phyloP scores from a whole-genome alignment of 2,888 invertebrate species.

The Stenichneumon culpator region DNA sequence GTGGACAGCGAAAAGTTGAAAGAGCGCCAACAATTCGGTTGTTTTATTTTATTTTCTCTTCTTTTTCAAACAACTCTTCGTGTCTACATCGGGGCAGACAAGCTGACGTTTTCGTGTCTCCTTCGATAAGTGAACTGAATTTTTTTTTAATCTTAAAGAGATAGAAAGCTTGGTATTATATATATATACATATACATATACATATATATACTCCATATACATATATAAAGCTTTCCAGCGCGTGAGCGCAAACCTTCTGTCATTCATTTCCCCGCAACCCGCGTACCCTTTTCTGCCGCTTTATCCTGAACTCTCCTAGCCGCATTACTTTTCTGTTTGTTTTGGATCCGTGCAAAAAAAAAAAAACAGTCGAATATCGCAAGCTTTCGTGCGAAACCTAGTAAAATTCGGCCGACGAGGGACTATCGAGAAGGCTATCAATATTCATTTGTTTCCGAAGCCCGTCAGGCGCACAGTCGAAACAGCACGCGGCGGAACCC shows the following conservation, averaged over 20 bases:
- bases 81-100: not conserved
- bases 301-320: too few relatives aligned
- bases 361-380: not conserved
- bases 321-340: not conserved
- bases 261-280: too few relatives aligned
- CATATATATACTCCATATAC: too few relatives aligned
- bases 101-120: not conserved
- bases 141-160: not conserved
- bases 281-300: too few relatives aligned
- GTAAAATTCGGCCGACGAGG: not conserved
- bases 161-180: not conserved
- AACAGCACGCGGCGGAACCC: slow-evolving; percentile 2
- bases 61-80: not conserved
- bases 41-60: not conserved
- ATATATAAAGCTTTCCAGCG: too few relatives aligned
- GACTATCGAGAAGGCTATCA: slow-evolving; percentile 5
- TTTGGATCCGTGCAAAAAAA: not conserved
- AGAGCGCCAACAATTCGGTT: slow-evolving; percentile 18
- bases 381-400: not conserved
- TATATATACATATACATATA: too few relatives aligned
- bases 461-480: slow-evolving; percentile 12
- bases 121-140: slow-evolving; percentile 9
- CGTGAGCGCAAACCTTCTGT: too few relatives aligned
- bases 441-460: slow-evolving; percentile 25
- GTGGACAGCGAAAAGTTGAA: slow-evolving; percentile 33